Base-by-base conservation (phyloP, 1,140 invertebrate species). In the Medauroidea extradentata region DNA sequence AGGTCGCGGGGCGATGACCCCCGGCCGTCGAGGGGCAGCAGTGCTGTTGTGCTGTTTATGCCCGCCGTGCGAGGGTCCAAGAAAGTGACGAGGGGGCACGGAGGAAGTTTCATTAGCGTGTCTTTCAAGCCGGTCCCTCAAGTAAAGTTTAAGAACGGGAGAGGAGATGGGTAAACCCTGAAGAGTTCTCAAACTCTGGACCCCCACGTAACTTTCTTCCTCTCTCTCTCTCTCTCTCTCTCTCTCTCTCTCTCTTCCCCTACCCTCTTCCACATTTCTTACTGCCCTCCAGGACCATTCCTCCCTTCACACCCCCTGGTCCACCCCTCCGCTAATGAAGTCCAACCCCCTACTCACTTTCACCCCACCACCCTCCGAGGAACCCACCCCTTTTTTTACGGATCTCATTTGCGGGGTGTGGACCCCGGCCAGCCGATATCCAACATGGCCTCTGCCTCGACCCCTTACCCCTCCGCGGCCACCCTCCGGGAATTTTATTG, bases 401-500 rank as follows among this genome's bases (percentile, higher is more conserved):
- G 16, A 29, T 29, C 24, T 51, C 49, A 51, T 29, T 50, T 51
- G 49, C 49, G 24, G 38, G n/a, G 29, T 51, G 29, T 11, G 25
- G 3, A 9, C 21, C 49, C 24, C 13, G 16, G n/a, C 27, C 3
- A 16, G 49, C 19, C 49, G 49, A 51, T 51, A 18, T 51, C 49
- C 49, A 51, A 51, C 49, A 51, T 51, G 49, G 49, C 49, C 38
- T 34, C 49, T 27, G 16, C 49, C 38, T 29, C 49, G 27, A 16
- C 49, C 23, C 7, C 49, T 29, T 24, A 21, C 44, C 44, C 44
- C 44, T 24, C 44, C 23, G 11, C 23, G 27, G 44, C 27, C 44
- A 25, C 27, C 49, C 49, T 21, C 38, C 19, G 49, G 27, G 49
- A 51, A 34, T 51, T 51, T 51, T 51, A 51, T 51, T 51, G 49